Evolutionary conservation across 2,797 vertebrate species (phyloP), one percentile per base, ranked within the genome.

Genomic region (Okamejei kenojei): DNA sequence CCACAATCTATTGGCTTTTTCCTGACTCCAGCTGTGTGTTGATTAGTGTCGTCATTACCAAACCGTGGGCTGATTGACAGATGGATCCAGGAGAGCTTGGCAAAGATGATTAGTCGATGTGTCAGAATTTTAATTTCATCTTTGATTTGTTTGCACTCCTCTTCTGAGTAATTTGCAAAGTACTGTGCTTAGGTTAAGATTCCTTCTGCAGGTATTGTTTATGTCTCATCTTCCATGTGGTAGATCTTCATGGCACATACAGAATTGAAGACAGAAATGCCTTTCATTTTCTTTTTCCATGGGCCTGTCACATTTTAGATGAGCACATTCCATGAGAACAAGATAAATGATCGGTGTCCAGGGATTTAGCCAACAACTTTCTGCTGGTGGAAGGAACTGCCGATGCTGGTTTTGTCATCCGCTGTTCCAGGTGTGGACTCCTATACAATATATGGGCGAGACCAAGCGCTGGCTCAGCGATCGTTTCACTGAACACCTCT

Each of bases 111-210:
- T 68, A 63, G 61, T 68, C n/a, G 84, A 10, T 23, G 84, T 68
- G 84, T 21, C 32, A 63, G 63, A 88, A 88, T 88, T 88, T 88
- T 68, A 88, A 88, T 88, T 88, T 68, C n/a, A 88, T 65, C 21
- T 88, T 88, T 68, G 84, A 88, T 88, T 88, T 88, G n/a, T 8
- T 35, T n/a, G 21, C 61, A 32, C 1, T 19, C 58, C 29, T 58
- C 0, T 65, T 63, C 61, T 21, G 84, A 88, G 61, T 68, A 35
- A 68, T 68, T 29, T 68, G 84, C 6, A n/a, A 68, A 32, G 7
- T 35, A 21, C 61, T 63, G 84, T 32, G 8, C 82, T 86, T 8
- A 86, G 82, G 82, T 86, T 63, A 21, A 63, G 82, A 29, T 86
- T 61, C 1, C 54, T 86, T 32, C 61, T 86, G 80, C 54, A 10